Evolutionary conservation across 2,888 invertebrate species (phyloP).

Genomic region (Hipparchia sbordonii): DNA sequence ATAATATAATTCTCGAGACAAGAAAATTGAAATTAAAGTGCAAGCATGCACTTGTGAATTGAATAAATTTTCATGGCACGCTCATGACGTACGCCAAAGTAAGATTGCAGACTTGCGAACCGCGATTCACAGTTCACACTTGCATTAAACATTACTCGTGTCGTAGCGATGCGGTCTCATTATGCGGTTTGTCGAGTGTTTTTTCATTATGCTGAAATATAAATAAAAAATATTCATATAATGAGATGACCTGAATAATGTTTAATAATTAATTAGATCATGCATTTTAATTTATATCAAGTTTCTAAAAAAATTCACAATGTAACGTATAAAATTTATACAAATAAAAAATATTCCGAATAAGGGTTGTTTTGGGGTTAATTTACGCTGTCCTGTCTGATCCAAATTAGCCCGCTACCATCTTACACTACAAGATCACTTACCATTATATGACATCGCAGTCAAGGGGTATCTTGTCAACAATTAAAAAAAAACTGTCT

Average conservation of each 20-base stretch:
- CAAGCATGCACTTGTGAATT: not conserved
- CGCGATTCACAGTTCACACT: not conserved
- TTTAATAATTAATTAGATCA: not conserved
- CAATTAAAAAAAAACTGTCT: too few species aligned
- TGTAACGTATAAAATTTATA: too few species aligned
- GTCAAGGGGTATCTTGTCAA: too few species aligned
- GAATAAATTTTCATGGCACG: slow-evolving; percentile 11
- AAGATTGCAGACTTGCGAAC: slow-evolving; percentile 4
- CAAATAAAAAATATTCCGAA: too few species aligned
- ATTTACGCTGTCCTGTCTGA: too few species aligned
- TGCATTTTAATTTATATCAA: too few species aligned
- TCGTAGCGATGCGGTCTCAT: slow-evolving; percentile 5
- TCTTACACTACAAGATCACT: too few species aligned
- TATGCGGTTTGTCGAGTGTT: not conserved
- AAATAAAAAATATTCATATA: slow-evolving; percentile 1
- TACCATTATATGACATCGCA: too few species aligned
- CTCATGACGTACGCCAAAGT: not conserved
- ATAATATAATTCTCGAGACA: not conserved
- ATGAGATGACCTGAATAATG: slow-evolving; percentile 13
- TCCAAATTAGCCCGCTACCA: too few species aligned
- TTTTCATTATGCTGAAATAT: not conserved
- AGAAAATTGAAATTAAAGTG: not conserved
- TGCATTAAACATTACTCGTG: slow-evolving; percentile 13
- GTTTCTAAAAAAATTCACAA: too few species aligned
- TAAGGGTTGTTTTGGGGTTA: too few species aligned